A percentile compares a stretch with the other conserved stretches of the same genome.
Evolutionary conservation across 2,113 vertebrate species (phyloP).

Genomic region (Pedionomus torquatus): DNA sequence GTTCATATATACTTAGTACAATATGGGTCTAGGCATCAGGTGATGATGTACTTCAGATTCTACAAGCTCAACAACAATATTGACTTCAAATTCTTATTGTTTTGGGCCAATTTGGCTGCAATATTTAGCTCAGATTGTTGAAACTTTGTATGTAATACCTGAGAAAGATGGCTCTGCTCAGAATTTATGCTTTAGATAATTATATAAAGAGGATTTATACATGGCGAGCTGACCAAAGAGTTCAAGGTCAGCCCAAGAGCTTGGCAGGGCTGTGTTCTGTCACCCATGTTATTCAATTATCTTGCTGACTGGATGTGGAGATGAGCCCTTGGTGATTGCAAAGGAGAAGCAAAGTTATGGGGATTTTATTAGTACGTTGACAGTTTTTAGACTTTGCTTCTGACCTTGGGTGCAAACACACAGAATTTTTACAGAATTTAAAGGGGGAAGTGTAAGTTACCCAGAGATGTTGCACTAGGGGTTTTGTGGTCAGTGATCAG

Average conservation of each 20-base stretch:
- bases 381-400: neutral
- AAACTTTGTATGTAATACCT: neutral
- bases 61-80: neutral
- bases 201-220: neutral
- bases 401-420: neutral
- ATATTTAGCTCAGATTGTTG: neutral
- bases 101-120: neutral
- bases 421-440: neutral
- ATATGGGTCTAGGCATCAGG: neutral
- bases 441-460: neutral
- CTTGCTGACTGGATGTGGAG: neutral
- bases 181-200: neutral
- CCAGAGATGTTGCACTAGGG: neutral
- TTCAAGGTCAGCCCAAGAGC: conserved; percentile 10
- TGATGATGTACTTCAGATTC: neutral
- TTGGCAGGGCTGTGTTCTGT: neutral
- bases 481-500: neutral
- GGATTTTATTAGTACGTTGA: neutral
- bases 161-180: neutral
- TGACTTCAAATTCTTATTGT: neutral
- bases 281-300: conserved; percentile 23
- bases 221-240: neutral
- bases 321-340: neutral
- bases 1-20: neutral
- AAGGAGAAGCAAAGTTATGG: neutral